These are phyloP conservation scores for Hyles euphorbiae DNA, from an alignment of 1,140 invertebrate genomes.

Conservation along the genomic window DNA sequence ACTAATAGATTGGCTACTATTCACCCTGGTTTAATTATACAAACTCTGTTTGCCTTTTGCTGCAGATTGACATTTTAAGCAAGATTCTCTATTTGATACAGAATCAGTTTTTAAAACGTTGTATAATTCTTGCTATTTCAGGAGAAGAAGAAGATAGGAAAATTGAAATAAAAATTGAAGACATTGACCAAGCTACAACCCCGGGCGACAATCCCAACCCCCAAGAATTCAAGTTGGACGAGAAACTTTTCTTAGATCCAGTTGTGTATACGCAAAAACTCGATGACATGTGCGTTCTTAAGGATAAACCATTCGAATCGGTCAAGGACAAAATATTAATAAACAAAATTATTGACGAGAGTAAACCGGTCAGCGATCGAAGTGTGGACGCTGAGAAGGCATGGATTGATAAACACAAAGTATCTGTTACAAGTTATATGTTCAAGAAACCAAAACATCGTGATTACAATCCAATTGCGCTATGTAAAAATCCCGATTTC, in stretches of 20 bases:
- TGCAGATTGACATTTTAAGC: no score
- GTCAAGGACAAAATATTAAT: conserved; percentile 37
- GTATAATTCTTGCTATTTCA: no score
- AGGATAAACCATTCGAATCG: conserved; percentile 22
- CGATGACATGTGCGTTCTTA: conserved; percentile 50
- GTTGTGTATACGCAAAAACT: conserved; percentile 51
- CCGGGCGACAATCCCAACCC: no score
- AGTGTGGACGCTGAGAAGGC: conserved; percentile 9
- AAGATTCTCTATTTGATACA: no score
- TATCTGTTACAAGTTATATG: conserved; percentile 43
- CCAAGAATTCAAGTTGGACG: conserved; percentile 36
- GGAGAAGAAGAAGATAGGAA: no score
- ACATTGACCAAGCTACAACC: no score
- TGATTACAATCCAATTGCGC: conserved; percentile 50
- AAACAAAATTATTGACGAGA: conserved; percentile 35
- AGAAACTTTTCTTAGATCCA: conserved; percentile 53
- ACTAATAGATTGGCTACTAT: no score
- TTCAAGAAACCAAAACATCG: conserved; percentile 55
- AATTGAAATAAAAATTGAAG: no score
- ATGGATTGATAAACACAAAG: conserved; percentile 12
- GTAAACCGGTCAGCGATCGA: conserved; percentile 31
- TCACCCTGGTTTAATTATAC: no score
- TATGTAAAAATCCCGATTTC: conserved; percentile 69
- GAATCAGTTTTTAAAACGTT: no score
- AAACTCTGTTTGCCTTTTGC: no score